Evolutionary conservation across 2,888 invertebrate genomes (phyloP), one percentile per base, ranked within the genome.

Genomic region (Coelogynopora nodosa): DNA sequence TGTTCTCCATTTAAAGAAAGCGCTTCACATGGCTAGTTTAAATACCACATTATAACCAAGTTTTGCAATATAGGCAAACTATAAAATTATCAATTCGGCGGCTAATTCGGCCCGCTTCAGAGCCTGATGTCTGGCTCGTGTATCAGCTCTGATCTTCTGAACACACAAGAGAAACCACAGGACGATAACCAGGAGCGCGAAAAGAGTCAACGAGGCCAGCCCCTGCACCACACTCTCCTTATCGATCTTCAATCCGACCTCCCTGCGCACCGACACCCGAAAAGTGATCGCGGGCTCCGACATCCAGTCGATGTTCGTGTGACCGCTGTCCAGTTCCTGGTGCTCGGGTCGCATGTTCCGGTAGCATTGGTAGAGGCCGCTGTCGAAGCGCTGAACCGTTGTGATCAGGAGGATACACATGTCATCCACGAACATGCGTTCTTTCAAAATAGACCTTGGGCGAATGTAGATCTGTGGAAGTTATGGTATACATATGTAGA

Each of bases 291-390:
- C 49, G 49, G 49, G 49, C 10, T 49, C 18, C 10, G 49, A 13
- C 5, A 13, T 5, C 49, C 49, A 49, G 49, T 49, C 49, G 18
- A 49, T 49, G 18, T 5, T 49, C 18, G 5, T 18, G 5, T 13
- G 18, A 18, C 18, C 10, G 18, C 49, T 49, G 49, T 49, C 49
- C 18, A 5, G 29, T 29, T 2, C 5, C n/a, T n/a, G n/a, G n/a
- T n/a, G n/a, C n/a, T n/a, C n/a, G n/a, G n/a, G n/a, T n/a, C n/a
- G n/a, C 1, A 30, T 29, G 18, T 83, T 83, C 30, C 83, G 23
- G 30, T 29, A 83, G 30, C 83, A 83, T 13, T 83, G 23, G n/a
- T 83, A 83, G 2, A 83, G n/a, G 83, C 83, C 83, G 27, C 29
- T 27, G 30, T 83, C 83, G 5, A n/a, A 29, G n/a, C 26, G 28